phyloP scores from a whole-genome alignment of 2,797 vertebrate species.

The Thaleichthys pacificus region DNA sequence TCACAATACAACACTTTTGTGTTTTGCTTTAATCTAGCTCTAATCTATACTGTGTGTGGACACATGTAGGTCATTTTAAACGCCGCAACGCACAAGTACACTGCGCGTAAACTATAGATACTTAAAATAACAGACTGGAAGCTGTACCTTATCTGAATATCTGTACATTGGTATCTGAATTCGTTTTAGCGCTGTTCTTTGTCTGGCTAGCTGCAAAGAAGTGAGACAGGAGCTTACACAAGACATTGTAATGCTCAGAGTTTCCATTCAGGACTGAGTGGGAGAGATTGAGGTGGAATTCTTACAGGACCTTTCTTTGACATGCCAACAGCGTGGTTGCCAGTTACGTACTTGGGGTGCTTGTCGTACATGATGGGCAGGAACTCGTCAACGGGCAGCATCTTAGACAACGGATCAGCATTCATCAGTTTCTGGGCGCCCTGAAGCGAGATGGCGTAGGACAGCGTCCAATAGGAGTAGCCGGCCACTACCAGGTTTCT shows the following conservation, averaged over 20 bases:
- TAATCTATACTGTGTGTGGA: not conserved
- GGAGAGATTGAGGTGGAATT: not conserved
- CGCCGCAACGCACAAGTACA: too few relatives aligned
- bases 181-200: too few relatives aligned
- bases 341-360: constrained; percentile 87
- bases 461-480: constrained; percentile 96
- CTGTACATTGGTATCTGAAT: too few relatives aligned
- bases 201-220: too few relatives aligned
- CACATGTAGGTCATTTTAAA: not conserved
- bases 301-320: too few relatives aligned
- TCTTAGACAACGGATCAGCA: constrained; percentile 86
- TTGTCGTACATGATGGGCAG: constrained; percentile 97
- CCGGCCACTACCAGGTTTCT: constrained; percentile 82
- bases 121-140: too few relatives aligned
- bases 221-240: not conserved
- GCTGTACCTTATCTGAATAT: too few relatives aligned
- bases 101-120: too few relatives aligned
- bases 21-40: not conserved
- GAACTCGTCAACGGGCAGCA: constrained; percentile 96
- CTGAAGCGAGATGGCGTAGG: constrained; percentile 84
- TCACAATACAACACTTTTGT: not conserved
- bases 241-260: not conserved
- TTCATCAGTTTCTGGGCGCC: constrained; percentile 92
- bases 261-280: not conserved
- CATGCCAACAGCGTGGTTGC: not conserved